Base-by-base conservation (phyloP, 2,888 invertebrate species). In the Hymenopus coronatus region DNA sequence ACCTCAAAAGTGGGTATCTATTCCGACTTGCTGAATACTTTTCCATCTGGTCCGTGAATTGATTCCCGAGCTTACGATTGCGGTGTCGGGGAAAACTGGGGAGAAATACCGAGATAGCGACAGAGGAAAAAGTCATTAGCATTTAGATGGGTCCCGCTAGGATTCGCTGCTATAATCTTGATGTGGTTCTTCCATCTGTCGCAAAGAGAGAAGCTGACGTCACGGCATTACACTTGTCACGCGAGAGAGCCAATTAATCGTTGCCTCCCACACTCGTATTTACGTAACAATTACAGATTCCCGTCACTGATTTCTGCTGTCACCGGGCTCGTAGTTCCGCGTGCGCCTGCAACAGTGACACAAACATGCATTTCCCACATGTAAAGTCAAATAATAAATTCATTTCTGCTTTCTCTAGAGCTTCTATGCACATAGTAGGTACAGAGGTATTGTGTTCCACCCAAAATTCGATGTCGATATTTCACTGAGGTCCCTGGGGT, bases 101-200 rank as follows among this genome's bases (percentile, higher is more conserved):
- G 20, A 54, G 54, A 20, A 54, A 54, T 54, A 2, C 54, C 20
- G 54, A 70, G 54, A 70, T 70, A 20, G 54, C 25, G 54, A 70
- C 54, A 70, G 40, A 85, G 85, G 85, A 85, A 88, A 30, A 87
- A 84, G 89, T 86, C 84, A 89, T 89, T 89, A 89, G 88, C 89
- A 89, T 89, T 88, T 89, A 89, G 89, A 89, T 89, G 89, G 88
- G 88, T 81, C 89, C 89, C 89, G 83, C 84, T 86, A 89, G 89
- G 89, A 88, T 88, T 87, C 87, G 87, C 83, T 88, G 81, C 86
- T 82, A 46, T 82, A 88, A 88, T 88, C 88, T 88, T 88, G 88
- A 88, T 88, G 54, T 54, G 28, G 84, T 54, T 88, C 89, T 33
- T 85, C 89, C 89, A 89, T 89, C 89, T 89, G 89, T 89, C 89